phyloP scores from a whole-genome alignment of 2,113 vertebrate genomes.

The Cyphotilapia sp. region DNA sequence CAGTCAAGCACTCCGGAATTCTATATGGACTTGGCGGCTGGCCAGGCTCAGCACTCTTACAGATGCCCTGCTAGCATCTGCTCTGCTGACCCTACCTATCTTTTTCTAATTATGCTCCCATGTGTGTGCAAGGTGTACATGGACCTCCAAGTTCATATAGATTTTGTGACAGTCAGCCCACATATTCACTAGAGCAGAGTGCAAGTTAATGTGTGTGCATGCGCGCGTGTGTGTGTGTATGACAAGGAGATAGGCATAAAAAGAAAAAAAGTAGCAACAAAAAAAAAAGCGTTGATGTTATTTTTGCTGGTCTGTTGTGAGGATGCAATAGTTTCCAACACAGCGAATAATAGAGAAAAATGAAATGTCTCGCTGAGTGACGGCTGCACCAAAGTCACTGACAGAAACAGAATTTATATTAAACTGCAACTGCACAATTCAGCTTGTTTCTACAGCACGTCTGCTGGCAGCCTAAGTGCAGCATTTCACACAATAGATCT shows the following conservation, averaged over 20 bases:
- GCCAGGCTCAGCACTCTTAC: background rate
- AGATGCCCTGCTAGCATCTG: conserved; percentile 33
- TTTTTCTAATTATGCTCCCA: background rate
- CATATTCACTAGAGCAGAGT: background rate
- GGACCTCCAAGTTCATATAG: background rate
- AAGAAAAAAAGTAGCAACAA: background rate
- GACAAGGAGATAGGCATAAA: background rate
- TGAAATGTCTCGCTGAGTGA: background rate
- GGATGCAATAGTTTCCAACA: background rate
- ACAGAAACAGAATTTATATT: conserved; percentile 12
- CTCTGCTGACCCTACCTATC: conserved; percentile 25
- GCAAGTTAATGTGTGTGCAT: background rate
- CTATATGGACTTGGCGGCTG: background rate
- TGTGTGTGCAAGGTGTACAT: background rate
- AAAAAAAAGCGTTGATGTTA: background rate
- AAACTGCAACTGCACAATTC: conserved; percentile 1
- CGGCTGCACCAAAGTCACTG: background rate
- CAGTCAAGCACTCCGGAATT: conserved; percentile 1
- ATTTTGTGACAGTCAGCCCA: background rate
- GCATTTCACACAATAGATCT: conserved; percentile 19
- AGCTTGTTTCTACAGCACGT: background rate
- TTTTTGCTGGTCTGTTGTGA: background rate
- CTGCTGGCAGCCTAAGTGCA: background rate
- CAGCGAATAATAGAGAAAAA: background rate
- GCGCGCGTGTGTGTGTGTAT: rapidly evolving